phyloP scores from a whole-genome alignment of 2,888 invertebrate genomes.

The Eledone cirrhosa region DNA sequence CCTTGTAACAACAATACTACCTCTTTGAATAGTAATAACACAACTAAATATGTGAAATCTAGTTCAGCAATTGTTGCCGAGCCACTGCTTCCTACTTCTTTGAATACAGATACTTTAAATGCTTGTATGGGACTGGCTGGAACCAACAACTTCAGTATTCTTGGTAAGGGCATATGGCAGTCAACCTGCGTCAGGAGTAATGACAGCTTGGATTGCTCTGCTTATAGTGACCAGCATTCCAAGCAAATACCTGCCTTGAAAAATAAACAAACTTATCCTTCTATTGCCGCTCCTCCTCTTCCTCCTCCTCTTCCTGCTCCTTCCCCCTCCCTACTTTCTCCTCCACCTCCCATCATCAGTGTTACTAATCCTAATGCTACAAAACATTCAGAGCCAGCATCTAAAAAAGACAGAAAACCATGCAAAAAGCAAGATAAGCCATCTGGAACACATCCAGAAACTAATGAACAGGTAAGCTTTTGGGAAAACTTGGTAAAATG shows the following conservation, averaged over 20 bases:
- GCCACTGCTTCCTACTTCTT: conserved; percentile 9
- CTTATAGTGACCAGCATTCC: conserved; percentile 22
- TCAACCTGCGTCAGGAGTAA: conserved; percentile 11
- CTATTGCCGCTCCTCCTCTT: too few species aligned
- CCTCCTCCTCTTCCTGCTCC: too few species aligned
- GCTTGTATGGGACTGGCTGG: conserved; percentile 29
- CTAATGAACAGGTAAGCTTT: conserved; percentile 21
- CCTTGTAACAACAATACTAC: not conserved
- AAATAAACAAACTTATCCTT: not conserved
- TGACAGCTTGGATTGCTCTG: conserved; percentile 26
- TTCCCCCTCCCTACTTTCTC: too few species aligned
- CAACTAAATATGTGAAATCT: not conserved
- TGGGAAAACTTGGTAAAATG: conserved; percentile 27
- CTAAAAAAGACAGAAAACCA: conserved; percentile 21
- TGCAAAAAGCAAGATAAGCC: conserved; percentile 18
- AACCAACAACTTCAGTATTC: conserved; percentile 26
- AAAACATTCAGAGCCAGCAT: conserved; percentile 19
- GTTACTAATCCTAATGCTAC: too few species aligned
- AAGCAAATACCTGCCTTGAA: conserved; percentile 6
- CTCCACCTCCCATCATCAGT: too few species aligned
- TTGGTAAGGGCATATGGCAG: conserved; percentile 29
- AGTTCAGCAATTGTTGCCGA: conserved; percentile 22
- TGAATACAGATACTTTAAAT: conserved; percentile 22
- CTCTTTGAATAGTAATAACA: not conserved
- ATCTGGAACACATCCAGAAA: conserved; percentile 21